These are phyloP conservation scores for Napeogenes inachia DNA, from an alignment of 2,888 invertebrate species.

Conservation along the genomic window DNA sequence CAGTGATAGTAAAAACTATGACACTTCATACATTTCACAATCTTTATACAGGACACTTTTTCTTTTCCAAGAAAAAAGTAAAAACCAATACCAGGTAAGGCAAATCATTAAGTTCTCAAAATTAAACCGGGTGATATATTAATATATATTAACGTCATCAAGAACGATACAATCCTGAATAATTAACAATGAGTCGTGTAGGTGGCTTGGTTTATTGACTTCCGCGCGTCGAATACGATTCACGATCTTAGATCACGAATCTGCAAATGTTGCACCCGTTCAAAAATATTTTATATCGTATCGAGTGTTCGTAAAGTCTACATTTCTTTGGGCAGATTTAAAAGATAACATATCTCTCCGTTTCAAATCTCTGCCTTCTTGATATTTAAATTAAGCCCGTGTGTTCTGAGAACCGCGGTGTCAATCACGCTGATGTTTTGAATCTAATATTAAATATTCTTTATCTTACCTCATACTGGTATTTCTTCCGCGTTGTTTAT, in stretches of 20 bases:
- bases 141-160: constrained; percentile 27
- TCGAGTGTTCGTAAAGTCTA: constrained; percentile 14
- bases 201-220: constrained; percentile 32
- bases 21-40: too few relatives aligned
- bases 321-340: constrained; percentile 18
- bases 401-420: constrained; percentile 27
- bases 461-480: constrained; percentile 7
- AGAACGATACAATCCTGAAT: constrained; percentile 26
- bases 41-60: too few relatives aligned
- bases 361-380: constrained; percentile 28
- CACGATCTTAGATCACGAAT: constrained; percentile 38
- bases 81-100: too few relatives aligned
- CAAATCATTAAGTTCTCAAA: too few relatives aligned
- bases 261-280: constrained; percentile 26
- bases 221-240: constrained; percentile 35
- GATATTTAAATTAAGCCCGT: constrained; percentile 32
- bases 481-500: constrained; percentile 17
- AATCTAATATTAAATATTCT: constrained; percentile 15
- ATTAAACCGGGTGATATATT: constrained; percentile 9
- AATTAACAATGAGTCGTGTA: constrained; percentile 35
- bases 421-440: constrained; percentile 27
- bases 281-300: constrained; percentile 20
- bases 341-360: constrained; percentile 26
- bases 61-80: too few relatives aligned
- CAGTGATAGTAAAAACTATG: too few relatives aligned